These are phyloP conservation scores for Castor canadensis DNA, from an alignment of 2,113 vertebrate species.

Conservation along the genomic window DNA sequence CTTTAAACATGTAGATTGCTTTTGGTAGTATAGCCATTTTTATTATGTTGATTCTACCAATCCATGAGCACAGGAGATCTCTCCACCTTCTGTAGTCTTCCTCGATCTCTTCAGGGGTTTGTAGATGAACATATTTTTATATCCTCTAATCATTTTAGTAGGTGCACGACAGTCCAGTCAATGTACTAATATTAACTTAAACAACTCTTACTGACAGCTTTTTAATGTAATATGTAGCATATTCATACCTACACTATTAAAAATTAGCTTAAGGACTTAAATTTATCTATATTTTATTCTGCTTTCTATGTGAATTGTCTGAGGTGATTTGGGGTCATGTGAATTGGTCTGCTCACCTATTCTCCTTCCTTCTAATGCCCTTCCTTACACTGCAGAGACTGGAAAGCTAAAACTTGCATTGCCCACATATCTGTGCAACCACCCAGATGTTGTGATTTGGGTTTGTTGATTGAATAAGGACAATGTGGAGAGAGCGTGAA, in stretches of 20 bases:
- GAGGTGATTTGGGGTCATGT: background rate
- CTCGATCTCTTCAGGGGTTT: too few relatives aligned
- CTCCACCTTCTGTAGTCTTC: too few relatives aligned
- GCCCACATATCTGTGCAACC: background rate
- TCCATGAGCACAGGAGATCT: too few relatives aligned
- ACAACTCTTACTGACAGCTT: background rate
- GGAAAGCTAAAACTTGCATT: background rate
- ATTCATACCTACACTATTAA: background rate
- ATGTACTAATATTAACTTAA: background rate
- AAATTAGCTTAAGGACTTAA: background rate
- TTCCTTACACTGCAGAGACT: background rate
- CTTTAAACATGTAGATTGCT: too few relatives aligned
- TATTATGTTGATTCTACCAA: too few relatives aligned
- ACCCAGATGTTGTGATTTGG: background rate
- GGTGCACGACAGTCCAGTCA: background rate
- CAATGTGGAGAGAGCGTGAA: background rate
- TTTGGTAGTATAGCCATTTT: too few relatives aligned
- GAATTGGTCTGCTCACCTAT: background rate
- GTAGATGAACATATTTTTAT: background rate
- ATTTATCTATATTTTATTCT: background rate
- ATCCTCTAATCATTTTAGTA: background rate
- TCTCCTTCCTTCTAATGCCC: background rate
- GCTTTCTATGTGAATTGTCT: background rate
- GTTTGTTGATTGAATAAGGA: background rate
- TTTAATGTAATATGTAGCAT: background rate